Conservation (phyloP, 2,797 vertebrate genomes). For the Huso huso region DNA sequence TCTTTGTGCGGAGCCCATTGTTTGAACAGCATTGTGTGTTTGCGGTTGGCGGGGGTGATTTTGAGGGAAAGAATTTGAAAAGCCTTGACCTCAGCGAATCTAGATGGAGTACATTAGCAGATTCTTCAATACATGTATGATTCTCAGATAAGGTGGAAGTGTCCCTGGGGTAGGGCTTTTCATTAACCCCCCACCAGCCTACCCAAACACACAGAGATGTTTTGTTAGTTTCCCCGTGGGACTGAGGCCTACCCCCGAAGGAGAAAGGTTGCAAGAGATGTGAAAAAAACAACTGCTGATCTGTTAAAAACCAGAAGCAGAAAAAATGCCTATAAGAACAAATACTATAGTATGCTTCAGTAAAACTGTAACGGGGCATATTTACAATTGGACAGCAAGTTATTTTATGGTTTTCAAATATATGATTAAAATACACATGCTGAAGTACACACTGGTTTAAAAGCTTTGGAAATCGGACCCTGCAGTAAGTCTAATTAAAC, state of each 20-base stretch:
- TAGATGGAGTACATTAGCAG: conserved; percentile 51
- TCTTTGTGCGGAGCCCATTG: conserved; percentile 80
- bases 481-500: no score
- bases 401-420: no score
- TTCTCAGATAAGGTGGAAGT: conserved; percentile 52
- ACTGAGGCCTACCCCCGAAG: neutral
- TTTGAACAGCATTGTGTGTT: conserved; percentile 80
- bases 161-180: conserved; percentile 44
- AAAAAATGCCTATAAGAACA: no score
- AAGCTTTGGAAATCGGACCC: no score
- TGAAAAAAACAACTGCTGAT: neutral
- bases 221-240: conserved; percentile 30
- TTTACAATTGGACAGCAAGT: no score
- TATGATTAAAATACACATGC: no score
- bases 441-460: no score
- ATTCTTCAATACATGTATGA: conserved; percentile 56
- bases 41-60: conserved; percentile 61
- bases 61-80: conserved; percentile 59
- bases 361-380: no score
- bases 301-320: no score
- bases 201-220: conserved; percentile 19
- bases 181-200: conserved; percentile 33
- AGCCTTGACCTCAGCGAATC: conserved; percentile 55
- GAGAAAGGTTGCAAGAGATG: neutral
- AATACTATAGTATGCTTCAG: no score